These are phyloP conservation scores for Conomelus anceps DNA, from an alignment of 2,888 invertebrate genomes.

Conservation along the genomic window DNA sequence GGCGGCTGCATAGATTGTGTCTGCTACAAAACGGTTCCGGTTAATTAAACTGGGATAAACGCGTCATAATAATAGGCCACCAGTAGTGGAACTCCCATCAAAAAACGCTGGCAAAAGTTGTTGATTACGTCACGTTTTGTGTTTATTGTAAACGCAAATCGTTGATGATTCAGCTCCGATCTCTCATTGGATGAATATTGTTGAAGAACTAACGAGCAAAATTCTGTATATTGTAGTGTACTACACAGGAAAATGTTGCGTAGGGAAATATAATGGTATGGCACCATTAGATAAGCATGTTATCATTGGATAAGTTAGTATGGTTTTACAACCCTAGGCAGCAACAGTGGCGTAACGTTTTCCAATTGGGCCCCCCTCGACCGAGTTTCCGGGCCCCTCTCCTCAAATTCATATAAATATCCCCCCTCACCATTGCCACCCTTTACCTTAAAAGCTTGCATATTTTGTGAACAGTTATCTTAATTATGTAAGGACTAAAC, in stretches of 20 bases:
- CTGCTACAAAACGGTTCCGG: not conserved
- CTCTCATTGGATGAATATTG: not conserved
- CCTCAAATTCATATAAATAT: too few species aligned
- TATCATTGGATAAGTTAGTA: too few species aligned
- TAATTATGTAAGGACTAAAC: too few species aligned
- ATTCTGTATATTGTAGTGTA: not conserved
- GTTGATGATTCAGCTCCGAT: not conserved
- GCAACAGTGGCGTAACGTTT: too few species aligned
- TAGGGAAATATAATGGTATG: not conserved
- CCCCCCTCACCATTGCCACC: too few species aligned
- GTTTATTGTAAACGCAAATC: not conserved
- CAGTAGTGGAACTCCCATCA: not conserved
- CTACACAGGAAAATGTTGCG: too few species aligned
- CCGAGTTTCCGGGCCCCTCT: too few species aligned
- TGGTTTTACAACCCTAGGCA: too few species aligned
- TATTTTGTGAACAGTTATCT: too few species aligned
- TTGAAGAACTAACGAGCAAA: not conserved
- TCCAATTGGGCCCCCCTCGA: too few species aligned
- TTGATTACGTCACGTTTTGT: not conserved
- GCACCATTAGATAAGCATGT: too few species aligned
- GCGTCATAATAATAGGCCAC: not conserved
- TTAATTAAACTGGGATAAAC: not conserved
- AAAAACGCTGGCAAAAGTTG: not conserved
- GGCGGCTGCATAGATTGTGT: not conserved
- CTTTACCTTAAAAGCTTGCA: too few species aligned